A percentile compares a stretch with the other conserved stretches of the same genome.
phyloP scores from a whole-genome alignment of 2,113 vertebrate species.

The Pithys albifrons region DNA sequence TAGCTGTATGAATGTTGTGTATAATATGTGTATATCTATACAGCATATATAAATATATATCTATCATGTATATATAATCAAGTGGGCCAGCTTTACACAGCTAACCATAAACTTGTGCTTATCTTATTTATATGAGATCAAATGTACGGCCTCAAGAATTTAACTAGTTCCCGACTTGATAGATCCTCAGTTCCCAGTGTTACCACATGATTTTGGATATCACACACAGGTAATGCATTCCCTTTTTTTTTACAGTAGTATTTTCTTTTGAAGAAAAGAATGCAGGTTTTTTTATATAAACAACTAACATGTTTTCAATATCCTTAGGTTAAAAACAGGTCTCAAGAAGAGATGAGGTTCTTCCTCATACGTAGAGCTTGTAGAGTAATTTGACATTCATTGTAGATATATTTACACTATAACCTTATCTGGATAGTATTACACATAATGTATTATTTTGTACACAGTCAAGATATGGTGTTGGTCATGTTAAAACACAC shows the following conservation, averaged over 20 bases:
- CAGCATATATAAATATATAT: slow-evolving; percentile 71
- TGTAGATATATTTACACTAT: slow-evolving; percentile 66
- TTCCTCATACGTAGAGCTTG: neutral
- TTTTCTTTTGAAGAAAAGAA: slow-evolving; percentile 58
- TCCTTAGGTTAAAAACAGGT: slow-evolving; percentile 34
- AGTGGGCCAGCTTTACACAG: slow-evolving; percentile 50
- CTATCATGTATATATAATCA: slow-evolving; percentile 52
- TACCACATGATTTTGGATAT: neutral
- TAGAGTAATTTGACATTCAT: slow-evolving; percentile 64
- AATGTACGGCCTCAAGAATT: slow-evolving; percentile 46
- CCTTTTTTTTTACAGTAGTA: neutral
- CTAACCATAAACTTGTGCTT: slow-evolving; percentile 65
- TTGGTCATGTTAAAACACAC: slow-evolving; percentile 48
- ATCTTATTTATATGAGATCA: slow-evolving; percentile 55
- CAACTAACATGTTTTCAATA: slow-evolving; percentile 24
- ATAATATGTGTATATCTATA: slow-evolving; percentile 33
- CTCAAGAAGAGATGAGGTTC: slow-evolving; percentile 5
- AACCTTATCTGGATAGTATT: slow-evolving; percentile 30
- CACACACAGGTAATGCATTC: neutral
- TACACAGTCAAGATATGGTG: neutral
- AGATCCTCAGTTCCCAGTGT: neutral
- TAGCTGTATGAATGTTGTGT: slow-evolving; percentile 33
- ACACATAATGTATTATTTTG: slow-evolving; percentile 20
- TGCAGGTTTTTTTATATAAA: neutral
- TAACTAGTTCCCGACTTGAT: neutral